These are phyloP conservation scores for Amblyraja radiata DNA, from an alignment of 2,797 vertebrate genomes.

Conservation along the genomic window DNA sequence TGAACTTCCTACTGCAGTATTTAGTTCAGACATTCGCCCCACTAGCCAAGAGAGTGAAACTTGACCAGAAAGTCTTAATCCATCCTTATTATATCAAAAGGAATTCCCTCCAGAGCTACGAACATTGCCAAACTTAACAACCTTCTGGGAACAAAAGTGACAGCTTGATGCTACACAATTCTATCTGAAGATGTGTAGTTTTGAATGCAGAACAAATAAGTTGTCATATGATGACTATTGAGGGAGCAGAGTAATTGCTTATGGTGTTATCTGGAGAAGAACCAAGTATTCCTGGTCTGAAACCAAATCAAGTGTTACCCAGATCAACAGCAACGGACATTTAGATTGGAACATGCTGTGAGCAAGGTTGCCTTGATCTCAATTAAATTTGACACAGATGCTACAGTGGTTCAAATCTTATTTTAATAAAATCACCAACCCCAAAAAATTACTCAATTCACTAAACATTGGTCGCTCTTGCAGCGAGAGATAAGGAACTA, in stretches of 20 bases:
- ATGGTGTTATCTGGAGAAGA: background rate
- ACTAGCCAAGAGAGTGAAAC: background rate
- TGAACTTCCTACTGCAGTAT: too few relatives aligned
- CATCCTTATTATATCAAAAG: background rate
- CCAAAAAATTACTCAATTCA: background rate
- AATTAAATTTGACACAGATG: background rate
- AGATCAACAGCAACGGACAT: background rate
- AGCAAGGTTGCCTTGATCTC: background rate
- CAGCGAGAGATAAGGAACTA: conserved; percentile 39
- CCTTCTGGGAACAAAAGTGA: background rate
- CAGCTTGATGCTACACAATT: background rate
- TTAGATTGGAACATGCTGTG: background rate
- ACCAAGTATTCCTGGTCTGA: background rate
- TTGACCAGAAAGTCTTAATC: background rate
- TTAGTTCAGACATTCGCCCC: background rate
- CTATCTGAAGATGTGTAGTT: background rate
- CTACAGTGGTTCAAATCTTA: background rate
- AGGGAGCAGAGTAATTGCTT: background rate
- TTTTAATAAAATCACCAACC: background rate
- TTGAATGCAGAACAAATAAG: background rate
- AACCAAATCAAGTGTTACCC: background rate
- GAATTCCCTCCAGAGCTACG: background rate
- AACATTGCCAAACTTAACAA: background rate
- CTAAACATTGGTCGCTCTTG: background rate
- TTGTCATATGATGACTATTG: background rate